Conservation (phyloP, 2,113 vertebrate genomes). For the Colinus virginianus region DNA sequence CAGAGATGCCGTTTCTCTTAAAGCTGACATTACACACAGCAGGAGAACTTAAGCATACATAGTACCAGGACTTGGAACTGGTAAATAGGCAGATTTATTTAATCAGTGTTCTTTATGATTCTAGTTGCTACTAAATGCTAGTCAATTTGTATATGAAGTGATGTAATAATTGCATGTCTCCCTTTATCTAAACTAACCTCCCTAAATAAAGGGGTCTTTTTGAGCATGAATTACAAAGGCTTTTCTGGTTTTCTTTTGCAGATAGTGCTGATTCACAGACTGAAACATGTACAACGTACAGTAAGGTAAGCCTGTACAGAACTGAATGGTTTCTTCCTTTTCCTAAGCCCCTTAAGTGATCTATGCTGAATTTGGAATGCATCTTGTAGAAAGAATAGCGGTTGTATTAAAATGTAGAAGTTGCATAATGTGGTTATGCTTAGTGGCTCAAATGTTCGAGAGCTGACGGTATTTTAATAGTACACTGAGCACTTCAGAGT, state of each 20-base stretch:
- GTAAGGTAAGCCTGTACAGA: constrained; percentile 85
- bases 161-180: background rate
- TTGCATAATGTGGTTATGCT: background rate
- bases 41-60: background rate
- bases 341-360: background rate
- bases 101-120: background rate
- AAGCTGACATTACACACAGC: rapidly evolving
- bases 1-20: background rate
- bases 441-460: background rate
- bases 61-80: background rate
- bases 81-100: background rate
- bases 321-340: background rate
- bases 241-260: constrained; percentile 60
- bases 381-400: background rate
- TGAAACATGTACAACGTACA: constrained; percentile 93
- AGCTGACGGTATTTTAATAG: background rate
- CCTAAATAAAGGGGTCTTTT: background rate
- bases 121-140: background rate
- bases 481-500: background rate
- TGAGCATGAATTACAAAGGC: background rate
- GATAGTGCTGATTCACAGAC: constrained; percentile 87
- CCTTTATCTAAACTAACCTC: background rate
- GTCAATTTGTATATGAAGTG: background rate
- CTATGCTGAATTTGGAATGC: background rate
- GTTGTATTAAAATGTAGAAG: background rate